These are phyloP conservation scores for Tryphoninae sp. DNA, from an alignment of 2,888 invertebrate species.

Conservation along the genomic window DNA sequence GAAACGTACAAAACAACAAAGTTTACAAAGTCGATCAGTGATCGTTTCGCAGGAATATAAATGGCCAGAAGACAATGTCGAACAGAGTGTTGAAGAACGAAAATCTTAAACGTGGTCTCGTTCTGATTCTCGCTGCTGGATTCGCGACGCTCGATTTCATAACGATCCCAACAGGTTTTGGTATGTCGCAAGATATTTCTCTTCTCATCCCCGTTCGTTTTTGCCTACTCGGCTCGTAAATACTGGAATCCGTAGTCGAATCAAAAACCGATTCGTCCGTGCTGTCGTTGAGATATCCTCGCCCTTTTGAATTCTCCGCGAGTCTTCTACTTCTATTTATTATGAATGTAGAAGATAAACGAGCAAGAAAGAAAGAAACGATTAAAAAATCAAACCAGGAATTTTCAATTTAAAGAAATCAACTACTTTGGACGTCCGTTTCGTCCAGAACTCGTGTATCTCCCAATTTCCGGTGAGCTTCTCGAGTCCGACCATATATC, in stretches of 20 bases:
- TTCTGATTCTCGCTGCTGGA: constrained; percentile 34
- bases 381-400: background rate
- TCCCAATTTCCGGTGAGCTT: constrained; percentile 64
- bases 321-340: constrained; percentile 51
- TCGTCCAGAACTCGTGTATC: constrained; percentile 49
- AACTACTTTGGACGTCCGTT: constrained; percentile 51
- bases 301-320: constrained; percentile 27
- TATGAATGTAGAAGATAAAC: background rate
- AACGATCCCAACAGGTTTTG: constrained; percentile 43
- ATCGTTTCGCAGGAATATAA: constrained; percentile 70
- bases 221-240: constrained; percentile 37
- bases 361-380: background rate
- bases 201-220: constrained; percentile 37
- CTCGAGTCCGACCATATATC: constrained; percentile 66
- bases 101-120: constrained; percentile 56
- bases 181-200: constrained; percentile 12
- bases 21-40: constrained; percentile 54
- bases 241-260: constrained; percentile 50
- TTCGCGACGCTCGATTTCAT: constrained; percentile 26
- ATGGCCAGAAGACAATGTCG: constrained; percentile 76
- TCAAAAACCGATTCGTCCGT: constrained; percentile 55
- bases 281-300: constrained; percentile 47
- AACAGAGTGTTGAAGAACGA: constrained; percentile 73
- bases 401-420: background rate
- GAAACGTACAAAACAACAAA: constrained; percentile 20